phyloP scores from a whole-genome alignment of 2,888 invertebrate genomes.

The Gerosis bhagava region DNA sequence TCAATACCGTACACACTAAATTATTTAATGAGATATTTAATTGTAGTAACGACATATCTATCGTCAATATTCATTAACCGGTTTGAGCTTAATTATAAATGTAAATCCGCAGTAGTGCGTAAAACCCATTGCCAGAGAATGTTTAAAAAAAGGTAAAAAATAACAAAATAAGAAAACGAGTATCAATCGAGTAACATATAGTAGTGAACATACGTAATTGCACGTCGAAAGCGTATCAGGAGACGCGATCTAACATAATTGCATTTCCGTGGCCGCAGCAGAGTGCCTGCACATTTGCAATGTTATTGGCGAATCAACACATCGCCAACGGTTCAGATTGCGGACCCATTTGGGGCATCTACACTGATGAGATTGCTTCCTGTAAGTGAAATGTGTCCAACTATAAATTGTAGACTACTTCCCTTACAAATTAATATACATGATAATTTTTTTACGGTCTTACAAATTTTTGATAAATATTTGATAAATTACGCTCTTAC shows the following conservation, averaged over 20 bases:
- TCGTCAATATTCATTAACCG: too few relatives aligned
- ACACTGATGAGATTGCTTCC: slow-evolving; percentile 6
- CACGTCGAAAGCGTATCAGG: slow-evolving; percentile 17
- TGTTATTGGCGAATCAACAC: slow-evolving; percentile 25
- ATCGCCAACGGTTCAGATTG: slow-evolving; percentile 11
- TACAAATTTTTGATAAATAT: too few relatives aligned
- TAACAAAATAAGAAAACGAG: too few relatives aligned
- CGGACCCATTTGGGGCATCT: slow-evolving; percentile 6
- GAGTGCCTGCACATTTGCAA: slow-evolving; percentile 21
- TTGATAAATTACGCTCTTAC: too few relatives aligned
- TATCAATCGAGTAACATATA: background rate
- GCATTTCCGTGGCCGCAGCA: slow-evolving; percentile 12
- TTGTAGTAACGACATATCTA: too few relatives aligned
- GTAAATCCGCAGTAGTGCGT: too few relatives aligned
- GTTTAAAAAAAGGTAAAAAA: too few relatives aligned
- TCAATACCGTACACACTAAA: too few relatives aligned
- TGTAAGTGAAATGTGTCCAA: slow-evolving; percentile 7
- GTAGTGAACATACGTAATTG: slow-evolving; percentile 8
- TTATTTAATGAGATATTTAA: too few relatives aligned
- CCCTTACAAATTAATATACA: background rate
- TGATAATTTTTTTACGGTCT: background rate
- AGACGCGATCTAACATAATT: slow-evolving; percentile 19
- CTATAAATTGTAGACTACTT: background rate
- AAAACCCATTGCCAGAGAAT: too few relatives aligned
- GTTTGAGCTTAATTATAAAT: too few relatives aligned